Percentiles rank a stretch among this genome's conserved stretches.
phyloP scores from a whole-genome alignment of 2,888 invertebrate species.

The Schizotus pectinicornis region DNA sequence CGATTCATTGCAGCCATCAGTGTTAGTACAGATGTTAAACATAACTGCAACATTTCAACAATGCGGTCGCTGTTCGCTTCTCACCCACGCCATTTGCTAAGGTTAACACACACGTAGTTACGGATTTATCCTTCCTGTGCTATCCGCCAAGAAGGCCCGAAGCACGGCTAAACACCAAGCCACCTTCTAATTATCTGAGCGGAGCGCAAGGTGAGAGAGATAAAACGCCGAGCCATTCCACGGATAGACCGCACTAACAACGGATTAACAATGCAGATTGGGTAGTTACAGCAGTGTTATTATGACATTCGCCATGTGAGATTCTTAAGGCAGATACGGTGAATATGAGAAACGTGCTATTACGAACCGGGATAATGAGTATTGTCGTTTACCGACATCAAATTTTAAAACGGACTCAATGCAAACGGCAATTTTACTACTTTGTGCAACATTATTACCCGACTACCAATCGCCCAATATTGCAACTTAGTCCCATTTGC shows the following conservation, averaged over 20 bases:
- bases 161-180: constrained; percentile 26
- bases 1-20: constrained; percentile 26
- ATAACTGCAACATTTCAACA: constrained; percentile 31
- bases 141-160: constrained; percentile 24
- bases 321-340: constrained; percentile 20
- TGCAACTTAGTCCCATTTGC: too few species aligned
- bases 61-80: constrained; percentile 17
- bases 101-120: constrained; percentile 18
- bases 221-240: constrained; percentile 10
- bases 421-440: constrained; percentile 2
- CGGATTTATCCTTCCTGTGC: constrained; percentile 22
- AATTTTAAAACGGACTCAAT: constrained; percentile 13
- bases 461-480: too few species aligned
- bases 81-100: constrained; percentile 18
- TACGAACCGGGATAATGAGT: constrained; percentile 11
- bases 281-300: constrained; percentile 23
- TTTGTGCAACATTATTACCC: constrained; percentile 8
- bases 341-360: constrained; percentile 27
- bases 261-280: constrained; percentile 30
- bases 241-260: constrained; percentile 18
- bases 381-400: constrained; percentile 13
- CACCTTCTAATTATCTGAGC: constrained; percentile 31
- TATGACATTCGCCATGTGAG: constrained; percentile 29
- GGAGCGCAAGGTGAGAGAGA: constrained; percentile 27
- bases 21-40: constrained; percentile 27